These are phyloP conservation scores for Meriones unguiculatus DNA, from an alignment of 2,113 vertebrate genomes.

Conservation along the genomic window DNA sequence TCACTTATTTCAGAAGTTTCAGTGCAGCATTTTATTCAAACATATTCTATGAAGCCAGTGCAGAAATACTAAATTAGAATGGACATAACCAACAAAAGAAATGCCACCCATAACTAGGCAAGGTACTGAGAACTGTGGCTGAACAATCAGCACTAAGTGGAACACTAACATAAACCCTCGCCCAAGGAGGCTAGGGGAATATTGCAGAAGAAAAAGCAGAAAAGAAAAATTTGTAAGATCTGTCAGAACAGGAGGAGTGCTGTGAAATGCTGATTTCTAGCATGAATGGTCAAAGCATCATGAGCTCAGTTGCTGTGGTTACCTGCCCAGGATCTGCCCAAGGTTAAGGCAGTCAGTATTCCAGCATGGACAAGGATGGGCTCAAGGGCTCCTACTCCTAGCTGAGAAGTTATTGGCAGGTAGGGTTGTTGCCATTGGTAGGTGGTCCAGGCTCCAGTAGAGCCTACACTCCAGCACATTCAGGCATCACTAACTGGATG, in stretches of 20 bases:
- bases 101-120: not conserved
- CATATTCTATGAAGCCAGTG: not conserved
- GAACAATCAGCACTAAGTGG: not conserved
- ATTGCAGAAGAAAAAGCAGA: not conserved
- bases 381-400: not conserved
- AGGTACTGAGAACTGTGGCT: not conserved
- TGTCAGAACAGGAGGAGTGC: not conserved
- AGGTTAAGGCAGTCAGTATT: not conserved
- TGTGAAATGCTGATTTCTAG: not conserved
- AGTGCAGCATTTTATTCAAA: not conserved
- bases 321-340: not conserved
- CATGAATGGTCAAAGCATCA: not conserved
- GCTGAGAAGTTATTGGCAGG: not conserved
- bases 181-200: not conserved
- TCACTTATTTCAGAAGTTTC: not conserved
- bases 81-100: not conserved
- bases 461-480: not conserved
- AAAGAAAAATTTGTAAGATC: not conserved
- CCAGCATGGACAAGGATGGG: too few species aligned
- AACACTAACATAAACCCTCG: too few species aligned
- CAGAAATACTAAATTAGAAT: not conserved
- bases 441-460: not conserved
- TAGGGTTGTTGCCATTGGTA: not conserved
- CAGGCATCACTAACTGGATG: not conserved
- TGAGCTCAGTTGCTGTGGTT: not conserved